phyloP scores from a whole-genome alignment of 2,113 vertebrate species.

The Oncorhynchus keta region DNA sequence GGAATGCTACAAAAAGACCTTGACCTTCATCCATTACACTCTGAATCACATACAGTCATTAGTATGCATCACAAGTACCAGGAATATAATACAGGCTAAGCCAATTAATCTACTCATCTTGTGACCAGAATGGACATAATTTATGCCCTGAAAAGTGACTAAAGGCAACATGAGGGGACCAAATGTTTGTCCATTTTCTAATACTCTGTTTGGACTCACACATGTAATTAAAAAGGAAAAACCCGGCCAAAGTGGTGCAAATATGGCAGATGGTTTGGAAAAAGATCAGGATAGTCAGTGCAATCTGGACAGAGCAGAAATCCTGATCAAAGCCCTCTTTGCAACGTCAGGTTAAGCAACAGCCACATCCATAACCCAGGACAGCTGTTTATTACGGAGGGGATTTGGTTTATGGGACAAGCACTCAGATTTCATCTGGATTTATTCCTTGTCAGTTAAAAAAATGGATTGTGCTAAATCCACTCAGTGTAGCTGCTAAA shows the following conservation, averaged over 20 bases:
- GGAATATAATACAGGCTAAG: background rate
- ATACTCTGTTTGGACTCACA: constrained; percentile 14
- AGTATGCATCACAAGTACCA: background rate
- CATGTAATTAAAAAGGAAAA: constrained; percentile 35
- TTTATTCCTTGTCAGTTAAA: constrained; percentile 55
- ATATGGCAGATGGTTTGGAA: constrained; percentile 61
- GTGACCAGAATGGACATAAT: constrained; percentile 5
- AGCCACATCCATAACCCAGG: constrained; percentile 59
- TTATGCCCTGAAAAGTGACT: background rate
- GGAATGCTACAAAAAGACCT: background rate
- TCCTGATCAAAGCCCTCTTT: constrained; percentile 62
- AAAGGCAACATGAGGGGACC: background rate
- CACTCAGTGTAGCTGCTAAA: constrained; percentile 50
- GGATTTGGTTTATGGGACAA: constrained; percentile 59
- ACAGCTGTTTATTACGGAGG: constrained; percentile 67
- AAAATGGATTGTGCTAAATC: constrained; percentile 60
- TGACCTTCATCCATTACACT: background rate
- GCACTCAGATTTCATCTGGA: constrained; percentile 67
- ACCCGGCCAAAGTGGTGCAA: constrained; percentile 35
- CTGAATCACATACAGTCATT: background rate
- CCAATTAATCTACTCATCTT: background rate
- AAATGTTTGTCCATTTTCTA: constrained; percentile 11
- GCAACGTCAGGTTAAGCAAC: constrained; percentile 58
- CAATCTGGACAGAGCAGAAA: constrained; percentile 46
- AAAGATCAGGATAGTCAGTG: constrained; percentile 42